Conservation (phyloP, 2,888 invertebrate species). For the Limnephilus rhombicus region DNA sequence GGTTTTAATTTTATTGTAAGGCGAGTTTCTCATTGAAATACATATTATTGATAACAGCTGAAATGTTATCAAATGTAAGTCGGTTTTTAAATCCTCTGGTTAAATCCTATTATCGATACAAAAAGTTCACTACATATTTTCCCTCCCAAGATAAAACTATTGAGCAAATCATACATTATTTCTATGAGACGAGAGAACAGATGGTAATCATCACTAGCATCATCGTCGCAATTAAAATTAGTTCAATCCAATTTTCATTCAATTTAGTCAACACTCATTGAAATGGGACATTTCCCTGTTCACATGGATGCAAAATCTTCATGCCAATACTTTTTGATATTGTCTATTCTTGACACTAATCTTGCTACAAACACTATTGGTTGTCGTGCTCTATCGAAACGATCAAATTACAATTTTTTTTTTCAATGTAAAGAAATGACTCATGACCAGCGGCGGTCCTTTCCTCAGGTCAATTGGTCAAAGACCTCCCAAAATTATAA, state of each 20-base stretch:
- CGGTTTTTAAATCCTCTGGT: background rate
- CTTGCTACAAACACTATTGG: background rate
- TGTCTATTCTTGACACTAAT: background rate
- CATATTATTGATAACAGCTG: background rate
- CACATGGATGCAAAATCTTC: background rate
- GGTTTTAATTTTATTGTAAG: background rate
- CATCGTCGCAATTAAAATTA: background rate
- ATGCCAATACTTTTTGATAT: background rate
- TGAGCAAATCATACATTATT: constrained; percentile 13
- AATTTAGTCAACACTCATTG: background rate
- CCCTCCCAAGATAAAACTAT: constrained; percentile 3
- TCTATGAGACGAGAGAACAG: background rate
- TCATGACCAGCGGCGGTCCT: too few relatives aligned
- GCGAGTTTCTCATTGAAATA: background rate
- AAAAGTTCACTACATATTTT: background rate
- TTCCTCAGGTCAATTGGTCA: too few relatives aligned
- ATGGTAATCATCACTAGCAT: too few relatives aligned
- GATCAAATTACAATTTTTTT: too few relatives aligned
- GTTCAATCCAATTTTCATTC: background rate
- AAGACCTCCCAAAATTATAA: too few relatives aligned
- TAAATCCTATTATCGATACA: background rate
- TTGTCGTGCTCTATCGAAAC: too few relatives aligned
- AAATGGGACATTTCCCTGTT: background rate
- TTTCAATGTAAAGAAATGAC: too few relatives aligned
- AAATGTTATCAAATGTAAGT: background rate